These are phyloP conservation scores for Platyura marginata DNA, from an alignment of 1,140 invertebrate species.

Conservation along the genomic window DNA sequence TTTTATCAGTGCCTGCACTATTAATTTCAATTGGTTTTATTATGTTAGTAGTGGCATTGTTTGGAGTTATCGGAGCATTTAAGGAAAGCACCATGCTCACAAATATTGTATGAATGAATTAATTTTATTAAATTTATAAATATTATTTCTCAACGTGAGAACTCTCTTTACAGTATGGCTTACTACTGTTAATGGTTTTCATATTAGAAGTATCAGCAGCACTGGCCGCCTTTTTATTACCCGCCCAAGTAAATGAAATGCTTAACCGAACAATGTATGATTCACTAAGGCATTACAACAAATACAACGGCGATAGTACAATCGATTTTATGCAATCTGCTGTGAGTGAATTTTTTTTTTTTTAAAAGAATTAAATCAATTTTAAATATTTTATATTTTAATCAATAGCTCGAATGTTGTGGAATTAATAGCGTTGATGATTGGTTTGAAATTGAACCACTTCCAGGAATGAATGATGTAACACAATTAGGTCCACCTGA, in stretches of 20 bases:
- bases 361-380: neutral
- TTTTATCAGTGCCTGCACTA: conserved; percentile 51
- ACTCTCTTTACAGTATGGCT: conserved; percentile 73
- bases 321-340: conserved; percentile 45
- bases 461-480: no score
- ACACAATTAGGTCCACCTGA: no score
- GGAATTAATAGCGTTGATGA: conserved; percentile 41
- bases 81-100: conserved; percentile 70
- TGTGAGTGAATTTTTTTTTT: conserved; percentile 27
- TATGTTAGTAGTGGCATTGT: conserved; percentile 56
- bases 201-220: conserved; percentile 65
- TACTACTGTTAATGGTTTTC: conserved; percentile 55
- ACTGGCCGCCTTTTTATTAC: conserved; percentile 56
- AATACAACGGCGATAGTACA: conserved; percentile 27
- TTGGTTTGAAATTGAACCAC: conserved; percentile 31
- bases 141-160: no score
- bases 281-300: conserved; percentile 34
- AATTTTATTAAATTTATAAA: neutral
- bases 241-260: conserved; percentile 34
- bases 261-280: conserved; percentile 34
- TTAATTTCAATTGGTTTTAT: conserved; percentile 58
- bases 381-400: neutral
- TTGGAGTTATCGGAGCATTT: conserved; percentile 65
- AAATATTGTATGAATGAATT: conserved; percentile 40
- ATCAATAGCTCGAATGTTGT: conserved; percentile 51